Evolutionary conservation across 2,113 vertebrate genomes (phyloP).

Genomic region (Sardina pilchardus): DNA sequence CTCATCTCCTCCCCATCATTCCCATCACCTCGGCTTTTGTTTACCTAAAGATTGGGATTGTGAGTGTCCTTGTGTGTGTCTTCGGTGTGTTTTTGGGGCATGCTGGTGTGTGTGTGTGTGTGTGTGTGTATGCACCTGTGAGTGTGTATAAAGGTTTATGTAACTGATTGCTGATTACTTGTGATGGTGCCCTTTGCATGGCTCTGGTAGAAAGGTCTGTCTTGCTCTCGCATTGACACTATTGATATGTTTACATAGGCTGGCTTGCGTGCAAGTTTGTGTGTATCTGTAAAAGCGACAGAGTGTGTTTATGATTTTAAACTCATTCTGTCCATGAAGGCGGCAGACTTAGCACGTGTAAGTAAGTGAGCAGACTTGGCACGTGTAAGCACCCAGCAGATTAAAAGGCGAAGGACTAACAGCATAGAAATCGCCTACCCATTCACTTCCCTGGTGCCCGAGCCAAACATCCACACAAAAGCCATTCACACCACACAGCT

Average conservation of each 20-base stretch:
- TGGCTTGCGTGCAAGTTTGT: slow-evolving; percentile 18
- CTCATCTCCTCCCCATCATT: background rate
- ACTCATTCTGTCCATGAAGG: slow-evolving; percentile 50
- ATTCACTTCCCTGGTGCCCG: background rate
- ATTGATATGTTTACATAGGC: slow-evolving; percentile 73
- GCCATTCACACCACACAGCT: background rate
- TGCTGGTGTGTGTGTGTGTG: slow-evolving; percentile 11
- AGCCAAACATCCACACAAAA: background rate
- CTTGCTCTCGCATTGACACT: slow-evolving; percentile 66
- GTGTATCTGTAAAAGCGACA: slow-evolving; percentile 47
- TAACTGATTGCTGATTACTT: slow-evolving; percentile 36
- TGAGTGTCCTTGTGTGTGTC: background rate
- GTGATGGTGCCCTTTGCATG: slow-evolving; percentile 68
- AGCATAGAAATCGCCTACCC: slow-evolving; percentile 16
- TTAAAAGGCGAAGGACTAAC: background rate
- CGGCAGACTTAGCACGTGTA: background rate
- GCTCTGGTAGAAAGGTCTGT: slow-evolving; percentile 62
- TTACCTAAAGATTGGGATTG: background rate
- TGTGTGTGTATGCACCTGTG: slow-evolving; percentile 3
- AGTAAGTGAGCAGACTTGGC: background rate
- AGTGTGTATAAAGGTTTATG: background rate
- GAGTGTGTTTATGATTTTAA: slow-evolving; percentile 62
- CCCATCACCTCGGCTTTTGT: background rate
- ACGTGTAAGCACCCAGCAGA: slow-evolving; percentile 32
- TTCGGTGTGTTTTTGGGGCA: background rate